Evolutionary conservation across 2,888 invertebrate species (phyloP).

Genomic region (Zygogramma bicolorata): DNA sequence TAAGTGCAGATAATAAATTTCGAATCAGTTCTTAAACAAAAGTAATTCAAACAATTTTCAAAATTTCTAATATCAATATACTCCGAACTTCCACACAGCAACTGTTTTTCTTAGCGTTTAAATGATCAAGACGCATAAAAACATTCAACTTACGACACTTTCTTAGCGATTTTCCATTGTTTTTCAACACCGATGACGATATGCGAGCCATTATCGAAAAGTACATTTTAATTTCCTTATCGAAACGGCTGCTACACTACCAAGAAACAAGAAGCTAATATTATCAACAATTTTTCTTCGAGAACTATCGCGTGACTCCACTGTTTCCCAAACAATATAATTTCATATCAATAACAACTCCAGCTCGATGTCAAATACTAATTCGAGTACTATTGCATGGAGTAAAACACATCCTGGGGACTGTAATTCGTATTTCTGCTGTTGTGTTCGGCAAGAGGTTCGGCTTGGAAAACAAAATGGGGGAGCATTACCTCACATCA

Average conservation of each 20-base stretch:
- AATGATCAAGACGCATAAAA: neutral
- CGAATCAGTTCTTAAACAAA: too few relatives aligned
- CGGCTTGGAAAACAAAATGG: neutral
- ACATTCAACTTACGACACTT: neutral
- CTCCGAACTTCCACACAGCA: neutral
- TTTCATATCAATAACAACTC: slow-evolving; percentile 10
- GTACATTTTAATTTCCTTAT: slow-evolving; percentile 7
- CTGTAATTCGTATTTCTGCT: neutral
- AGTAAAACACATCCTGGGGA: neutral
- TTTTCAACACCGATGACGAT: neutral
- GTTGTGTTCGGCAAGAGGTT: neutral
- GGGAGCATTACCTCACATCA: neutral
- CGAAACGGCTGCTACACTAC: neutral
- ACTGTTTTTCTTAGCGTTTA: neutral
- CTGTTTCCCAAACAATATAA: slow-evolving; percentile 4
- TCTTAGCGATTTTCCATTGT: neutral
- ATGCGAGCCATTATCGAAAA: neutral
- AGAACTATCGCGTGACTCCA: slow-evolving; percentile 1
- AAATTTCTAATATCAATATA: neutral
- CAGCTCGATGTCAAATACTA: neutral
- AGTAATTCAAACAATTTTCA: too few relatives aligned
- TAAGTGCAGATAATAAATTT: neutral
- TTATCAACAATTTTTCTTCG: neutral
- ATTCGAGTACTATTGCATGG: neutral
- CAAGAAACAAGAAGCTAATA: neutral